Conservation (phyloP, 1,140 invertebrate species). For the Drosophila guanche region DNA sequence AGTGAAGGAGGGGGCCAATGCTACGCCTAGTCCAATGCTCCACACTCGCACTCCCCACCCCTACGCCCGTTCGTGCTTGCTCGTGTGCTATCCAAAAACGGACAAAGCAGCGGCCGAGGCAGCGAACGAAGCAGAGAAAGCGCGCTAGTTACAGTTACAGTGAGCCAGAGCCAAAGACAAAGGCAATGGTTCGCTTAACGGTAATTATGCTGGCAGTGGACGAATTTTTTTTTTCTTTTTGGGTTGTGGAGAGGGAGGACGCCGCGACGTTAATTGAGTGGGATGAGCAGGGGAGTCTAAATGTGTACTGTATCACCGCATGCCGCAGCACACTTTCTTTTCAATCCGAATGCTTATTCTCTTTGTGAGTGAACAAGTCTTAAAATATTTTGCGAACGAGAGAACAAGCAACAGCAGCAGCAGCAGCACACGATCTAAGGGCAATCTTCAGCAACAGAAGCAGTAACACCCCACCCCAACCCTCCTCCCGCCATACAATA, state of each 20-base stretch:
- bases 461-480: no score
- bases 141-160: constrained; percentile 73
- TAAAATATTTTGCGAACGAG: constrained; percentile 1
- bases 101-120: constrained; percentile 19
- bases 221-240: no score
- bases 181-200: constrained; percentile 49
- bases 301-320: not conserved
- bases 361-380: not conserved
- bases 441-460: constrained; percentile 4
- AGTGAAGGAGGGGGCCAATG: constrained; percentile 14
- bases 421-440: not conserved
- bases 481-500: no score
- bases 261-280: constrained; percentile 35
- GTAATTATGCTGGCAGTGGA: constrained; percentile 23
- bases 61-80: not conserved
- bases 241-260: not conserved
- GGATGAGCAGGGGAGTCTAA: constrained; percentile 30
- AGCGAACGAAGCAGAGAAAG: constrained; percentile 56
- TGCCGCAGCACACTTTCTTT: constrained; percentile 15
- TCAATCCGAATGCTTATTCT: constrained; percentile 17
- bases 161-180: constrained; percentile 44
- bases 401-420: not conserved
- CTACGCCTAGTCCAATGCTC: no score
- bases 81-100: constrained; percentile 38
- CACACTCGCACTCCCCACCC: no score